phyloP scores from a whole-genome alignment of 2,797 vertebrate genomes.

The Prunella strophiata region DNA sequence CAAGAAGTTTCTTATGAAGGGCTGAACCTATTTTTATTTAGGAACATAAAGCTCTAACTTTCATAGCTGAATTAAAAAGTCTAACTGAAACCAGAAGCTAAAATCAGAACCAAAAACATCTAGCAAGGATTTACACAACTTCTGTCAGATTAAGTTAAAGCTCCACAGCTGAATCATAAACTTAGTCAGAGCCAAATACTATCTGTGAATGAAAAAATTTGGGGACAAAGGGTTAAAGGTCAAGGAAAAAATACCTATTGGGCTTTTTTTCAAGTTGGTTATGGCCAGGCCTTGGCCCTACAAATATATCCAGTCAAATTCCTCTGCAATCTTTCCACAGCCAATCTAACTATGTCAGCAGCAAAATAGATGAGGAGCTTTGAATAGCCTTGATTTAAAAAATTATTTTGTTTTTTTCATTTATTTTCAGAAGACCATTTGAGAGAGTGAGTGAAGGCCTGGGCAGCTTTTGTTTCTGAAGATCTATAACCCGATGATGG shows the following conservation, averaged over 20 bases:
- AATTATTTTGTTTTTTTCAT: neutral
- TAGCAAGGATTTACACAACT: slow-evolving; percentile 1
- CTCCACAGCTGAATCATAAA: neutral
- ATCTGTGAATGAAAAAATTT: neutral
- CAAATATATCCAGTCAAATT: neutral
- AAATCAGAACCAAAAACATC: neutral
- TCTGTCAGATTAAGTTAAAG: neutral
- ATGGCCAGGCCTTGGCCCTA: neutral
- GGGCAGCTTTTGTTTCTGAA: slow-evolving; percentile 47
- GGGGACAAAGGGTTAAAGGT: slow-evolving; percentile 6
- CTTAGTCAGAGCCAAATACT: neutral
- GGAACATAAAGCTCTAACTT: neutral
- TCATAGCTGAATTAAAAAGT: neutral
- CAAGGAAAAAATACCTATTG: neutral
- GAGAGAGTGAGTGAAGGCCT: neutral
- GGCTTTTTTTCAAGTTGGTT: neutral
- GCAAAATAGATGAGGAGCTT: neutral
- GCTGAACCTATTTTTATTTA: slow-evolving; percentile 5
- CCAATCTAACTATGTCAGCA: neutral
- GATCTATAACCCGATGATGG: slow-evolving; percentile 50
- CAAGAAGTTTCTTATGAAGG: neutral
- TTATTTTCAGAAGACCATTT: neutral
- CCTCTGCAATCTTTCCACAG: neutral
- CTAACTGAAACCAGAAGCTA: neutral
- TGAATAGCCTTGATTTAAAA: neutral